Evolutionary conservation across 2,113 vertebrate species (phyloP), one percentile per base, ranked within the genome.

Genomic region (Pangasianodon gigas): DNA sequence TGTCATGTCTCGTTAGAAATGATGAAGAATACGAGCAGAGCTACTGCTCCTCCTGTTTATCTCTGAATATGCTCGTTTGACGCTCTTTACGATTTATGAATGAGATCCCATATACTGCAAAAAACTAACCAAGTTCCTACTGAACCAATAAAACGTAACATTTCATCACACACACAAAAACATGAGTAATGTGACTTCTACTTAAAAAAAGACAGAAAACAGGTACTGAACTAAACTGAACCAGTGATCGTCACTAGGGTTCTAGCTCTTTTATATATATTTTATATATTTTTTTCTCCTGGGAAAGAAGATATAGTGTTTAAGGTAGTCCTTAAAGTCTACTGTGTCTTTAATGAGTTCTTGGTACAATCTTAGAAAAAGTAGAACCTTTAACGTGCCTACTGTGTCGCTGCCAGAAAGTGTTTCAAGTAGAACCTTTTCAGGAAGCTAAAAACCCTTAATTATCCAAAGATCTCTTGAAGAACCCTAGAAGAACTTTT

Each of bases 1-100:
- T 94, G 95, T 95, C 95, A 92, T 62, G 90, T 92, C 93, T 94
- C 92, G 92, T 96, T 96, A 95, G 46, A 90, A 90, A 90, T 91
- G 93, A 96, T 93, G 87, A 89, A 94, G 95, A 95, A 95, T 94
- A 95, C 93, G 91, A 89, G 87, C 84, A 0, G n/a, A 58, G 67
- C 58, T 46, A 2, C 3, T 37, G 24, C 85, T 80, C 51, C 75
- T 37, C 18, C 51, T 58, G 44, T 51, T 60, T 67, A 29, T 60
- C 48, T 58, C 65, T 44, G 10, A 56, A 11, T 37, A 29, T 32
- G 9, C 60, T 56, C 4, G 19, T 75, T 41, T 44, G n/a, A 19
- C n/a, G 83, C 65, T 41, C 8, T 32, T 46, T 26, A 51, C 19
- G n/a, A 41, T 77, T 85, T 89, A 51, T 26, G 81, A 48, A 46